Conservation (phyloP, 2,888 invertebrate species). For the Caradrina clavipalpis region DNA sequence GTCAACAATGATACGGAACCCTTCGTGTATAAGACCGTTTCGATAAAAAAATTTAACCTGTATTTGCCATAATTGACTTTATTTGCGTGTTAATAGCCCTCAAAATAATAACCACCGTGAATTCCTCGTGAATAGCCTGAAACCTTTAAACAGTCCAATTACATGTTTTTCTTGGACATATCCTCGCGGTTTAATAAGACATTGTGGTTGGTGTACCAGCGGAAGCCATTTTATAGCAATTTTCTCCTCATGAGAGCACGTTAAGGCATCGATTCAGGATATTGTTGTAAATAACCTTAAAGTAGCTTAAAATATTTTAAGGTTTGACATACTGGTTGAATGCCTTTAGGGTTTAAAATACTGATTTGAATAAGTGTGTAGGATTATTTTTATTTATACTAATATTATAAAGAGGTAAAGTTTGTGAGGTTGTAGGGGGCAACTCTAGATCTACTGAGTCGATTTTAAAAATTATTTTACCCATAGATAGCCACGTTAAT, state of each 20-base stretch:
- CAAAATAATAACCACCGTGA: background rate
- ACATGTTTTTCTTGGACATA: slow-evolving; percentile 23
- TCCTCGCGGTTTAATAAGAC: slow-evolving; percentile 34
- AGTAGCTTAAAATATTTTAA: too few species aligned
- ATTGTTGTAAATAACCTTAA: slow-evolving; percentile 32
- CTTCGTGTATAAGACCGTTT: too few species aligned
- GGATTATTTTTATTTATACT: background rate
- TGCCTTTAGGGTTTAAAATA: slow-evolving; percentile 14
- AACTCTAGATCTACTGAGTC: too few species aligned
- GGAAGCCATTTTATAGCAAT: slow-evolving; percentile 43
- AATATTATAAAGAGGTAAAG: too few species aligned
- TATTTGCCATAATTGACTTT: background rate
- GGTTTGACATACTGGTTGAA: too few species aligned
- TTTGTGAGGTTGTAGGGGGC: too few species aligned
- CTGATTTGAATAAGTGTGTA: background rate
- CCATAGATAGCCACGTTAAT: too few species aligned
- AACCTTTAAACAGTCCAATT: slow-evolving; percentile 32
- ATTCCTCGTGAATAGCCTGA: slow-evolving; percentile 13
- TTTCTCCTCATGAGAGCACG: slow-evolving; percentile 44
- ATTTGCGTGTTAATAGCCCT: background rate
- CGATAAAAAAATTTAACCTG: too few species aligned
- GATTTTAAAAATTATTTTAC: too few species aligned
- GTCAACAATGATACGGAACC: too few species aligned
- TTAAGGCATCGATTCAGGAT: slow-evolving; percentile 15
- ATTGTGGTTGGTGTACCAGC: slow-evolving; percentile 39